A percentile compares a stretch with the other conserved stretches of the same genome.
These are phyloP conservation scores for Amphiprion percula DNA, from an alignment of 2,113 vertebrate genomes.

Conservation along the genomic window DNA sequence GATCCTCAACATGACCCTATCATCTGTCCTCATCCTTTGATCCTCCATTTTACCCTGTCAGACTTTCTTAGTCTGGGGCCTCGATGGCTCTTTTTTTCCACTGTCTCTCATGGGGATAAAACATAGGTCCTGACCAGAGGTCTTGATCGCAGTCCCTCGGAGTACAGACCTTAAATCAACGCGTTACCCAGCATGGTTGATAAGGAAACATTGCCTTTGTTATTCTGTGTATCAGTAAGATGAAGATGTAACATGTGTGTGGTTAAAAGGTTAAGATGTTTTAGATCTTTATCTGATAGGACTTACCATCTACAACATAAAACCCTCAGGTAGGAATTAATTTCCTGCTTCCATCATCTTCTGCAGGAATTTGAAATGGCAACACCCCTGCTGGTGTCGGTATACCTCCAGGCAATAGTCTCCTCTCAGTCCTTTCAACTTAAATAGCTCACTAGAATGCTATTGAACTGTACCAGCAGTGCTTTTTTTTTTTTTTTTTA, in stretches of 20 bases:
- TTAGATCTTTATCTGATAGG: constrained; percentile 14
- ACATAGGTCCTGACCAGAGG: constrained; percentile 33
- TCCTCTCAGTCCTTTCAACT: constrained; percentile 27
- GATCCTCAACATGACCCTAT: constrained; percentile 67
- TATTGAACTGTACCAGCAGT: constrained; percentile 22
- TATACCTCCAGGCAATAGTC: constrained; percentile 35
- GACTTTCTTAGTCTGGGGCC: constrained; percentile 43
- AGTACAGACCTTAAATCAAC: constrained; percentile 48
- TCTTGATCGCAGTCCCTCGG: constrained; percentile 34
- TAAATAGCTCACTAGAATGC: constrained; percentile 40
- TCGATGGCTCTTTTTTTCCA: constrained; percentile 38
- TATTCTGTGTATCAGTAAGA: neutral
- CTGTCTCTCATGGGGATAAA: constrained; percentile 48
- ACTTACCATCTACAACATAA: constrained; percentile 3
- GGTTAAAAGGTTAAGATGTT: constrained; percentile 36
- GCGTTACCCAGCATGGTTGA: neutral
- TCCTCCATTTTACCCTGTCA: constrained; percentile 63
- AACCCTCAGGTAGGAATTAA: constrained; percentile 17
- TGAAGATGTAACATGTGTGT: constrained; percentile 12
- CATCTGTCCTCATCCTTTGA: constrained; percentile 58
- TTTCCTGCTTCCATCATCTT: constrained; percentile 31
- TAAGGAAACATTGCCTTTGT: constrained; percentile 18
- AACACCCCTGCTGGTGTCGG: constrained; percentile 28
- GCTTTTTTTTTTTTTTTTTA: constrained; percentile 4
- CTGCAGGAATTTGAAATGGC: constrained; percentile 5